These are phyloP conservation scores for Pseudomyrmex concolor DNA, from an alignment of 1,140 invertebrate species.

Conservation along the genomic window DNA sequence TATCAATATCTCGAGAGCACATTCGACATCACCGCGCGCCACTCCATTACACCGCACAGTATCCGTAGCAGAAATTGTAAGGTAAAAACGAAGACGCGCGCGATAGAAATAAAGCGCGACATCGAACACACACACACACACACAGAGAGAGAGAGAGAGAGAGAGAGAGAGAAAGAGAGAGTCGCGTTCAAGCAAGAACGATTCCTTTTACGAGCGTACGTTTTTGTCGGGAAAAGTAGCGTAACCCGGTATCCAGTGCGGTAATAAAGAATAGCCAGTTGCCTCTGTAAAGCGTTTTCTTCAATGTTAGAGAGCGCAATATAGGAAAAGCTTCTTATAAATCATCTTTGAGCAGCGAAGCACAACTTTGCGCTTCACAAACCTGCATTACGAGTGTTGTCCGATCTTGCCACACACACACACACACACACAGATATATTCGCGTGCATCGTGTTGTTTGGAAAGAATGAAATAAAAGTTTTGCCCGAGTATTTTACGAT, in stretches of 20 bases:
- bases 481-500: neutral
- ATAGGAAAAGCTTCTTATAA: slow-evolving; percentile 9
- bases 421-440: neutral
- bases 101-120: slow-evolving; percentile 36
- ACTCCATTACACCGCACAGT: slow-evolving; percentile 7
- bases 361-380: slow-evolving; percentile 11
- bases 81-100: neutral
- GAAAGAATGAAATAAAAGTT: slow-evolving; percentile 1
- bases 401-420: neutral
- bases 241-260: slow-evolving; percentile 9
- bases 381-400: neutral
- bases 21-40: slow-evolving; percentile 8
- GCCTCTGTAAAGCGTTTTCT: neutral
- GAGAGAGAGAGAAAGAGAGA: neutral
- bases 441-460: neutral
- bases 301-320: neutral
- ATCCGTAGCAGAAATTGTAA: slow-evolving; percentile 19
- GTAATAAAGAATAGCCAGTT: slow-evolving; percentile 41
- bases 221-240: slow-evolving; percentile 33
- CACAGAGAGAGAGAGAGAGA: neutral
- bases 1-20: neutral
- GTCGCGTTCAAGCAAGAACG: neutral
- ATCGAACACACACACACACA: neutral
- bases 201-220: slow-evolving; percentile 20
- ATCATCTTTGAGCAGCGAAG: slow-evolving; percentile 23